Evolutionary conservation across 37 sponge, comb jelly and placozoan species (phyloP).

Genomic region (Eunapius fragilis): DNA sequence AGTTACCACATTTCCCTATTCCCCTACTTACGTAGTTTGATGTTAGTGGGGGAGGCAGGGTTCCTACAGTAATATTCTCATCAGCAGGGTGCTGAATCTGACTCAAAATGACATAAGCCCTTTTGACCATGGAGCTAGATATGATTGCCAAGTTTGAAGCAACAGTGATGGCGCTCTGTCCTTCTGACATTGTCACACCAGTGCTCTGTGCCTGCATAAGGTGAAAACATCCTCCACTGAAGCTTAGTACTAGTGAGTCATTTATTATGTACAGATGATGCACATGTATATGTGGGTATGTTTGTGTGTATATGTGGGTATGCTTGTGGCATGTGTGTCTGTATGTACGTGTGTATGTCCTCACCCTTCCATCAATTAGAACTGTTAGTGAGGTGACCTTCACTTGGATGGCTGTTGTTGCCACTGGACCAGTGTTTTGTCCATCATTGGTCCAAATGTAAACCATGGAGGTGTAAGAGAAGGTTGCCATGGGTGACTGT

Average conservation of each 20-base stretch:
- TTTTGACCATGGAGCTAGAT: not conserved
- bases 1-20: no score
- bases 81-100: not conserved
- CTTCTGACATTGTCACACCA: not conserved
- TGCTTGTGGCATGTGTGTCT: not conserved
- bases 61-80: not conserved
- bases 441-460: conserved; percentile 55
- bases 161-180: not conserved
- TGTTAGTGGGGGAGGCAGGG: not conserved
- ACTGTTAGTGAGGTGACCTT: conserved; percentile 26
- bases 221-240: not conserved
- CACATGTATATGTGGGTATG: no score
- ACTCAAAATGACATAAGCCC: not conserved
- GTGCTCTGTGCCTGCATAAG: not conserved
- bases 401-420: conserved; percentile 2
- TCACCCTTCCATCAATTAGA: conserved; percentile 20
- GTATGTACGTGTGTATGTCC: not conserved
- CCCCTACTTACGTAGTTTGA: not conserved
- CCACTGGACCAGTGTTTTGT: not conserved
- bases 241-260: no score
- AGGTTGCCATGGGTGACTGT: not conserved
- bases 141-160: not conserved
- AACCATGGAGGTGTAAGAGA: conserved; percentile 9
- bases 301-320: not conserved
- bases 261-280: no score